Evolutionary conservation across 2,113 vertebrate species (phyloP).

Genomic region (Alaudala cheleensis): DNA sequence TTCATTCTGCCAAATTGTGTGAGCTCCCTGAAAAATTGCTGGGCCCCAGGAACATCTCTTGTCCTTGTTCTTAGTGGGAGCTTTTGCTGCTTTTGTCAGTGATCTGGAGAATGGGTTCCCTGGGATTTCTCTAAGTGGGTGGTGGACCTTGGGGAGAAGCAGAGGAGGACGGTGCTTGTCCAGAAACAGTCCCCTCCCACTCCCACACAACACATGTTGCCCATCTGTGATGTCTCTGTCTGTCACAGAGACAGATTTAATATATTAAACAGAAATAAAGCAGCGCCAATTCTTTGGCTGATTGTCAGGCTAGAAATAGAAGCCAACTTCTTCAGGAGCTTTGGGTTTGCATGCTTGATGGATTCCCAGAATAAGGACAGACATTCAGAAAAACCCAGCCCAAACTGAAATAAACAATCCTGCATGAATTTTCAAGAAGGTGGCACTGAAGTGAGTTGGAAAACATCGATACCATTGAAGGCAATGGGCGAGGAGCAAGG

Average conservation of each 20-base stretch:
- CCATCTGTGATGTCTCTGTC: slow-evolving; percentile 27
- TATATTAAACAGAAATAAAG: slow-evolving; percentile 70
- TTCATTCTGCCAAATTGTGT: neutral
- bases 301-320: slow-evolving; percentile 48
- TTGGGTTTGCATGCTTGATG: neutral
- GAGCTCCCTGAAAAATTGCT: neutral
- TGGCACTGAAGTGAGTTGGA: fast-evolving
- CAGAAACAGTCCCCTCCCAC: neutral
- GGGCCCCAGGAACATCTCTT: neutral
- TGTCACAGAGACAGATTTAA: slow-evolving; percentile 55
- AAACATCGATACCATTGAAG: neutral
- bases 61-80: neutral
- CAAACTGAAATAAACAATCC: slow-evolving; percentile 31
- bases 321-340: slow-evolving; percentile 24
- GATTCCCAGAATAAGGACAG: slow-evolving; percentile 22
- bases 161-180: slow-evolving; percentile 31
- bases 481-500: neutral
- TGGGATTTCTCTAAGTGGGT: neutral
- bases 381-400: neutral
- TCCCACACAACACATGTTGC: neutral
- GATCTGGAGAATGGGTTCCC: neutral
- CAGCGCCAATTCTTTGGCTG: slow-evolving; percentile 30
- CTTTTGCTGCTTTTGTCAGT: neutral
- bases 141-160: neutral
- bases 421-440: neutral